These are phyloP conservation scores for Phoenicopterus ruber DNA, from an alignment of 2,113 vertebrate genomes.

Conservation along the genomic window DNA sequence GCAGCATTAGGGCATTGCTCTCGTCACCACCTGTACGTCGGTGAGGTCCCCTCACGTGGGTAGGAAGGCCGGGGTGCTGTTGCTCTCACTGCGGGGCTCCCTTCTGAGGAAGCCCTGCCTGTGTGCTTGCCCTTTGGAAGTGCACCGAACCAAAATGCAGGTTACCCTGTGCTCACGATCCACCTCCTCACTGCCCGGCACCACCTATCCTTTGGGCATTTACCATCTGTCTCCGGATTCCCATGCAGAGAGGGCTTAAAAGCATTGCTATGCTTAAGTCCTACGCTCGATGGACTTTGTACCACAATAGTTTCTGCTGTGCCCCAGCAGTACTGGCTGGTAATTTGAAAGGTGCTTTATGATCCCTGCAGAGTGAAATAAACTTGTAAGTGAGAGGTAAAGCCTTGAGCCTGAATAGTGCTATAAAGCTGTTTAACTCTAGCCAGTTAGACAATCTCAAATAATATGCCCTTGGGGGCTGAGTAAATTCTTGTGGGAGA, in stretches of 20 bases:
- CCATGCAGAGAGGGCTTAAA: background rate
- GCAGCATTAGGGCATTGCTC: background rate
- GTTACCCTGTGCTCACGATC: background rate
- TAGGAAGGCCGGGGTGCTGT: background rate
- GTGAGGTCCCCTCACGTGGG: background rate
- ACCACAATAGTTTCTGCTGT: slow-evolving; percentile 18
- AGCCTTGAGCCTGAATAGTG: slow-evolving; percentile 26
- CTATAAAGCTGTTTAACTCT: slow-evolving; percentile 46
- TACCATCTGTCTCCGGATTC: background rate
- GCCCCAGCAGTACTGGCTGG: background rate
- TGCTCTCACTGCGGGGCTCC: fast-evolving
- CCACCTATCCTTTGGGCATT: background rate
- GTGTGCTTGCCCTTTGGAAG: background rate
- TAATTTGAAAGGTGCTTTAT: slow-evolving; percentile 54
- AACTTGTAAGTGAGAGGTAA: slow-evolving; percentile 40
- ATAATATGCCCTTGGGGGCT: background rate
- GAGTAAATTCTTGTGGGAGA: slow-evolving; percentile 33
- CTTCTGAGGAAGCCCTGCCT: background rate
- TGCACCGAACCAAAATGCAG: background rate
- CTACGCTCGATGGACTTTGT: background rate
- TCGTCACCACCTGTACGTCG: fast-evolving
- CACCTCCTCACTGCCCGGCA: background rate
- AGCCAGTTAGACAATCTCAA: background rate
- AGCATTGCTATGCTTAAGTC: background rate
- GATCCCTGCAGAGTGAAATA: slow-evolving; percentile 50